These are phyloP conservation scores for Ephialtes manifestator DNA, from an alignment of 2,888 invertebrate genomes.

Conservation along the genomic window DNA sequence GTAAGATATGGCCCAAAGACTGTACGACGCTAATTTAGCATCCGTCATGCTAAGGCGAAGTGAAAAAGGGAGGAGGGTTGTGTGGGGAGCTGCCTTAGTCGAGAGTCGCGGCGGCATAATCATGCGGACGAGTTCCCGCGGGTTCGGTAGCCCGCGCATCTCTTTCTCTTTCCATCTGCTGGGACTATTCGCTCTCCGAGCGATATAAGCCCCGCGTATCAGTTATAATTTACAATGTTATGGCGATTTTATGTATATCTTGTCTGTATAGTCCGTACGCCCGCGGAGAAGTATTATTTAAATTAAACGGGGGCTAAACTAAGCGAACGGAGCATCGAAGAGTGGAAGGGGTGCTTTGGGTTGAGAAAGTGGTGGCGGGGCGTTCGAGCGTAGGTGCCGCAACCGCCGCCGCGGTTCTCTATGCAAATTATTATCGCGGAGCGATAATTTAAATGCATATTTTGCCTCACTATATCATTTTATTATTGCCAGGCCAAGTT, in stretches of 20 bases:
- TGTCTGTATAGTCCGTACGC: slow-evolving; percentile 77
- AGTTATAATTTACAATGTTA: slow-evolving; percentile 86
- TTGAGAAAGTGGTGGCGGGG: slow-evolving; percentile 61
- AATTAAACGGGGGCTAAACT: slow-evolving; percentile 86
- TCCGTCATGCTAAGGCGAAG: slow-evolving; percentile 45
- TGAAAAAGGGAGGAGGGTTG: slow-evolving; percentile 29
- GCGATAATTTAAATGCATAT: slow-evolving; percentile 86
- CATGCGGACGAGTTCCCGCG: slow-evolving; percentile 69
- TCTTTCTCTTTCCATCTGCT: slow-evolving; percentile 54
- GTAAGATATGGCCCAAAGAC: slow-evolving; percentile 31
- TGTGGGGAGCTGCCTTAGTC: slow-evolving; percentile 40
- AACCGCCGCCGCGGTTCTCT: slow-evolving; percentile 81
- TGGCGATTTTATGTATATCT: slow-evolving; percentile 86
- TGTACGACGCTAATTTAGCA: slow-evolving; percentile 59
- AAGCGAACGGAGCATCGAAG: slow-evolving; percentile 82
- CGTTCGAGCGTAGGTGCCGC: slow-evolving; percentile 74
- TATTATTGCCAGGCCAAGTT: slow-evolving; percentile 83
- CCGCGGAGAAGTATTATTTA: slow-evolving; percentile 85
- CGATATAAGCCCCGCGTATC: slow-evolving; percentile 85
- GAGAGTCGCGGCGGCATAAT: slow-evolving; percentile 72
- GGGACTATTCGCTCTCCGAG: slow-evolving; percentile 53
- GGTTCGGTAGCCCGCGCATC: slow-evolving; percentile 58
- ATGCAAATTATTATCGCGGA: slow-evolving; percentile 86
- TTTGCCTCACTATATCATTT: slow-evolving; percentile 86
- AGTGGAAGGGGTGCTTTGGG: slow-evolving; percentile 67